These are phyloP conservation scores for Orchesella flavescens DNA, from an alignment of 2,888 invertebrate species.

Conservation along the genomic window DNA sequence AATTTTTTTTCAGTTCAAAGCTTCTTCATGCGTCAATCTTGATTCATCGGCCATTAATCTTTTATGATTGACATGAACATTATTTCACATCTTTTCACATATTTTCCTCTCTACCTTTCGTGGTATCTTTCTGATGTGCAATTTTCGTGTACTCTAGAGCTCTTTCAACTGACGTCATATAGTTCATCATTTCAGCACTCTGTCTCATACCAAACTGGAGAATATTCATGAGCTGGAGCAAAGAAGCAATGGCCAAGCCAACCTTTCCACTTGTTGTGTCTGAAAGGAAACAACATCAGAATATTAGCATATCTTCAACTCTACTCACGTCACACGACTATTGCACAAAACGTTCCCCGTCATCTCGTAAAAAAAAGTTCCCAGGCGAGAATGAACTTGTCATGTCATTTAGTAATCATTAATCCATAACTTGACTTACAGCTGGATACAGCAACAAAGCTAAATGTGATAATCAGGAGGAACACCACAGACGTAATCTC, in stretches of 20 bases:
- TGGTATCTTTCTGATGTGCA: slow-evolving; percentile 75
- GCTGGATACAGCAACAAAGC: slow-evolving; percentile 81
- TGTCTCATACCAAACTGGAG: slow-evolving; percentile 84
- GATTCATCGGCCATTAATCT: too few relatives aligned
- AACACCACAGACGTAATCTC: slow-evolving; percentile 91
- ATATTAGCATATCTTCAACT: neutral
- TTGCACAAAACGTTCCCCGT: too few relatives aligned
- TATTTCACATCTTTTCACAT: too few relatives aligned
- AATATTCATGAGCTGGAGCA: slow-evolving; percentile 75
- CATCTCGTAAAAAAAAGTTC: neutral
- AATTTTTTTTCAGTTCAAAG: neutral
- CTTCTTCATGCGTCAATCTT: too few relatives aligned
- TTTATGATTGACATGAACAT: too few relatives aligned
- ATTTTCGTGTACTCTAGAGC: slow-evolving; percentile 85
- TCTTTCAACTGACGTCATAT: slow-evolving; percentile 89
- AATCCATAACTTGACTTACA: slow-evolving; percentile 75
- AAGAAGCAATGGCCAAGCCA: slow-evolving; percentile 73
- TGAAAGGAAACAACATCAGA: neutral
- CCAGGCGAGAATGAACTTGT: too few relatives aligned
- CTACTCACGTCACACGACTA: too few relatives aligned
- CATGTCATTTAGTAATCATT: too few relatives aligned
- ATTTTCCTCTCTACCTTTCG: slow-evolving; percentile 45
- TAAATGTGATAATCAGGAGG: slow-evolving; percentile 88
- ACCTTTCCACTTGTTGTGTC: slow-evolving; percentile 73
- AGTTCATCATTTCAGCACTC: slow-evolving; percentile 82